Base-by-base conservation (phyloP, 2,797 vertebrate species). In the Erithacus rubecula region DNA sequence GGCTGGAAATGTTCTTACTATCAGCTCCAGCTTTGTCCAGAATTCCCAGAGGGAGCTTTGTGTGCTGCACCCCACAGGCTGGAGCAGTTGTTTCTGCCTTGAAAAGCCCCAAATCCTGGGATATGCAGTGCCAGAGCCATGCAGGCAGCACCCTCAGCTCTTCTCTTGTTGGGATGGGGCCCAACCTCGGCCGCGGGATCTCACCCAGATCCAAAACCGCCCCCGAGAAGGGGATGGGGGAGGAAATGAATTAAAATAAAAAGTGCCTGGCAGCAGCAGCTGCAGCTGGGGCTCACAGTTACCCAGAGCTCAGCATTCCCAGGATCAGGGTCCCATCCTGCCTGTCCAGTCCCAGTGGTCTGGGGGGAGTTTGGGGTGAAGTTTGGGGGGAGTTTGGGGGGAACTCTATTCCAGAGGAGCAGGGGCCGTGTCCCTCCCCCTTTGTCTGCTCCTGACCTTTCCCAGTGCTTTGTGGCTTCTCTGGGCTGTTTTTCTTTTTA, bases 361-460 rank as follows among this genome's bases (percentile, higher is more conserved):
- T 6, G 0, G 58, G 77, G 55, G 36, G 26, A 53, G 4, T 51
- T 8, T 17, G 23, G 44, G 62, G 68, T 15, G 8, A 11, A n/a
- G n/a, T n/a, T n/a, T 39, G 39, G 39, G 14, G 39, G 15, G 39
- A 47, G 13, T 10, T 1, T 12, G 3, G 81, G 24, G 52, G 3
- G 6, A 10, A 17, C 27, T 87, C 5, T 84, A 62, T 79, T 82
- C 77, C 70, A 29, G 30, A 24, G 30, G 36, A 69, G 68, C 77
- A 62, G 72, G 5, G 5, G 63, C 78, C 15, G 0, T 18, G 36
- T 78, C 82, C 90, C 82, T 69, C 67, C 9, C 75, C 93, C 92
- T 96, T 89, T 92, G 92, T 94, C 87, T 92, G 70, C 70, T 62
- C 74, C 90, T 95, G 94, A 96, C 96, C 95, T 96, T 96, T 94